phyloP scores from a whole-genome alignment of 2,888 invertebrate species.

The Plagodis pulveraria region DNA sequence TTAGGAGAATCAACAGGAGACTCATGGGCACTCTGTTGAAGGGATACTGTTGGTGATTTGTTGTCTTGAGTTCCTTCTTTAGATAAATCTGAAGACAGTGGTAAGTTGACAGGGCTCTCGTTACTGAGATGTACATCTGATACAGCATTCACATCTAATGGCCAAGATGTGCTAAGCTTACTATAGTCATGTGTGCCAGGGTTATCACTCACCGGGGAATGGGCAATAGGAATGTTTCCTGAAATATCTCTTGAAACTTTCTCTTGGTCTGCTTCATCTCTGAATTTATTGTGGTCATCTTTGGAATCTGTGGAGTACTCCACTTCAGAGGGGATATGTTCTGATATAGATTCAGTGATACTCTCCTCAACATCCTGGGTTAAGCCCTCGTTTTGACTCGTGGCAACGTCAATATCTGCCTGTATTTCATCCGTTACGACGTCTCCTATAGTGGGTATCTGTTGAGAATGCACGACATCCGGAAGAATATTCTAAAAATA shows the following conservation, averaged over 20 bases:
- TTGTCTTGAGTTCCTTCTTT: slow-evolving; percentile 54
- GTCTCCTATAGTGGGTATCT: slow-evolving; percentile 65
- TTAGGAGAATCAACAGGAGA: slow-evolving; percentile 56
- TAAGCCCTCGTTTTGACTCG: slow-evolving; percentile 47
- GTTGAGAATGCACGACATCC: slow-evolving; percentile 83
- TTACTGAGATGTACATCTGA: slow-evolving; percentile 70
- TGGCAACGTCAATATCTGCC: slow-evolving; percentile 47
- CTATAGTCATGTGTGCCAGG: slow-evolving; percentile 57
- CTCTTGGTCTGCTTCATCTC: slow-evolving; percentile 49
- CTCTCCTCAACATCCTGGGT: slow-evolving; percentile 55
- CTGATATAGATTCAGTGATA: slow-evolving; percentile 75
- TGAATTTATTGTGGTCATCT: slow-evolving; percentile 50
- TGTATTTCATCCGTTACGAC: slow-evolving; percentile 54
- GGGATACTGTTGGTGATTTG: slow-evolving; percentile 42
- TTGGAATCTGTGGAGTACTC: slow-evolving; percentile 69
- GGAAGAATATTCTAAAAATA: slow-evolving; percentile 84
- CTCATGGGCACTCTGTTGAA: slow-evolving; percentile 41
- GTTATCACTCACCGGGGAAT: slow-evolving; percentile 55
- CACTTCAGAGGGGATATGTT: slow-evolving; percentile 70
- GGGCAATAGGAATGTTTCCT: slow-evolving; percentile 49
- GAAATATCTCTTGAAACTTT: slow-evolving; percentile 53
- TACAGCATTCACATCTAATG: slow-evolving; percentile 58
- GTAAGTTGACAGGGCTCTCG: slow-evolving; percentile 73
- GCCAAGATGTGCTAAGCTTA: slow-evolving; percentile 67
- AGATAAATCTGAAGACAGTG: slow-evolving; percentile 64